Evolutionary conservation across 2,797 vertebrate species (phyloP), one percentile per base, ranked within the genome.

Genomic region (Etheostoma perlongum): DNA sequence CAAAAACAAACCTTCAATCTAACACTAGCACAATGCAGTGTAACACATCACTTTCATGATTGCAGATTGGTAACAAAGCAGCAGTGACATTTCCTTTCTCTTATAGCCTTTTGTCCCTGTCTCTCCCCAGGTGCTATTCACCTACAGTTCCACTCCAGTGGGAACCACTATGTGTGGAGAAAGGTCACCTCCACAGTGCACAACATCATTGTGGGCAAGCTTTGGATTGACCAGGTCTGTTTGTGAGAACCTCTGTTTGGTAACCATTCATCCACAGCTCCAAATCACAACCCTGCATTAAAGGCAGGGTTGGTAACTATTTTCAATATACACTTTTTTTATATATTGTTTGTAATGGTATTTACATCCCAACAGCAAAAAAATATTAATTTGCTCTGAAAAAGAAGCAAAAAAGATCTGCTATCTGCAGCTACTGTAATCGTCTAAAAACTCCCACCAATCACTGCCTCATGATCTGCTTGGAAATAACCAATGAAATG

Each of bases 151-250:
- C 96, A 98, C 72, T 93, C 95, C 87, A 98, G 95, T 0, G 97
- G 98, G 74, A 98, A 99, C 85, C 98, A 99, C 93, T 99, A 99
- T 0, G 95, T 99, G 61, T 99, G 98, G 98, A 96, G 96, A 83
- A 99, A 99, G 81, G 97, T 98, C 92, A 99, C 98, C 51, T 99
- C 98, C n/a, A 99, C 98, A 0, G 98, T 99, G 72, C 98, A 99
- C 93, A 99, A 99, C 92, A 99, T 99, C 94, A 99, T 99, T 0
- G 98, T 99, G 89, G 98, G 98, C 87, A 99, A 98, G 87, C 96
- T 99, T 82, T 99, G 98, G 98, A 99, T 99, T 0, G 98, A 99
- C 92, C 98, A 99, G 98, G 98, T 98, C 21, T 61, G 95, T 88
- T 72, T 72, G 33, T 60, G 36, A 40, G 10, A 40, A 40, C 10